Conservation (phyloP, 2,113 vertebrate genomes). For the Fregata magnificens region DNA sequence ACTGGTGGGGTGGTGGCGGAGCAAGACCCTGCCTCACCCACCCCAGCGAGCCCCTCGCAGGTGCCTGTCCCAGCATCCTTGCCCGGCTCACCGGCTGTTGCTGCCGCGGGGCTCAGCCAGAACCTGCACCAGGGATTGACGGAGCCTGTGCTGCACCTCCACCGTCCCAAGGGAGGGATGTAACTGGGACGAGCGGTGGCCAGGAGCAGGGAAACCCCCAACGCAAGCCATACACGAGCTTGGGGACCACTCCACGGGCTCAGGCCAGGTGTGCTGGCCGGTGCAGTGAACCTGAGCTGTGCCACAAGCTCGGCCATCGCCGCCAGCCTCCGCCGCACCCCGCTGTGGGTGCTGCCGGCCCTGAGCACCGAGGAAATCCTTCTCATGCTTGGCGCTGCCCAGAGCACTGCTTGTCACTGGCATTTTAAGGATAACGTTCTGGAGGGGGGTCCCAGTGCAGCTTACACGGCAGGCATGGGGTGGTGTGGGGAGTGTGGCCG, state of each 20-base stretch:
- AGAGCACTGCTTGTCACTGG: fast-evolving
- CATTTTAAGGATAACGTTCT: background rate
- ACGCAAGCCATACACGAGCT: fast-evolving
- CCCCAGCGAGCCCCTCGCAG: background rate
- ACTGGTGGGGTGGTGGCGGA: background rate
- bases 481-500: background rate
- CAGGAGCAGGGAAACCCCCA: background rate
- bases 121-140: background rate
- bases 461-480: background rate
- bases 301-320: background rate
- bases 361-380: background rate
- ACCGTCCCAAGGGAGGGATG: background rate
- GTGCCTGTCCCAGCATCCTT: background rate
- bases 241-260: background rate
- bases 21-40: background rate
- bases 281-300: background rate
- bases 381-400: no score
- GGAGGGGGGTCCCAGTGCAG: fast-evolving
- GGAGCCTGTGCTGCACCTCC: background rate
- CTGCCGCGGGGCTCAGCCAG: fast-evolving
- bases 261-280: background rate
- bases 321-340: background rate
- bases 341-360: background rate
- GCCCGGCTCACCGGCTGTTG: fast-evolving
- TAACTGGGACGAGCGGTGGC: background rate